Percentiles rank a stretch among this genome's conserved stretches.
These are phyloP conservation scores for Microctenopoma stevenorrisi DNA, from an alignment of 2,797 vertebrate species.

Conservation along the genomic window DNA sequence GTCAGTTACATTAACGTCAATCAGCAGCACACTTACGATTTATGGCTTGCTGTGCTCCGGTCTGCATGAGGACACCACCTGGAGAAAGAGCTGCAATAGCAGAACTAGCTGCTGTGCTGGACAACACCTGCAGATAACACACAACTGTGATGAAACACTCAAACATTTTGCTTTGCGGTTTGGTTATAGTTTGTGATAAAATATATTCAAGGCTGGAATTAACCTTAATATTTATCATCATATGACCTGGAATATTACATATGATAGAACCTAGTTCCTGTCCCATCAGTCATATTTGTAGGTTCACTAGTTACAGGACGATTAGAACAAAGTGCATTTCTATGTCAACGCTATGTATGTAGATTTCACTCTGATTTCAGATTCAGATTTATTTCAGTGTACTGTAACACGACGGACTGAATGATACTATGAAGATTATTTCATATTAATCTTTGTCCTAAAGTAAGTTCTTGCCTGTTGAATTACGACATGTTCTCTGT, in stretches of 20 bases:
- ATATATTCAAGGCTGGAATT: no score
- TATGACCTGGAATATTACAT: no score
- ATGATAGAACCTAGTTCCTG: no score
- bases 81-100: conserved; percentile 94
- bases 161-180: not conserved
- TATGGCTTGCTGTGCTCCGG: conserved; percentile 93
- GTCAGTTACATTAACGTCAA: not conserved
- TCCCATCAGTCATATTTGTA: no score
- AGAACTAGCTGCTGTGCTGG: conserved; percentile 89
- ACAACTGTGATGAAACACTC: conserved; percentile 1
- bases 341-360: no score
- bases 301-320: no score
- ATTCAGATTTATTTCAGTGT: not conserved
- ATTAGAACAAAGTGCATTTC: no score
- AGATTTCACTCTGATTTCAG: not conserved
- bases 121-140: conserved; percentile 87
- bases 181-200: not conserved
- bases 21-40: conserved; percentile 87
- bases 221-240: no score
- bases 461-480: no score
- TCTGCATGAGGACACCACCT: conserved; percentile 95
- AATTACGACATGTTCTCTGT: no score
- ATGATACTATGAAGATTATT: no score
- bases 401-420: not conserved
- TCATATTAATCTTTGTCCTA: no score